Conservation (phyloP, 1,140 invertebrate genomes). For the Zaprionus camerounensis region DNA sequence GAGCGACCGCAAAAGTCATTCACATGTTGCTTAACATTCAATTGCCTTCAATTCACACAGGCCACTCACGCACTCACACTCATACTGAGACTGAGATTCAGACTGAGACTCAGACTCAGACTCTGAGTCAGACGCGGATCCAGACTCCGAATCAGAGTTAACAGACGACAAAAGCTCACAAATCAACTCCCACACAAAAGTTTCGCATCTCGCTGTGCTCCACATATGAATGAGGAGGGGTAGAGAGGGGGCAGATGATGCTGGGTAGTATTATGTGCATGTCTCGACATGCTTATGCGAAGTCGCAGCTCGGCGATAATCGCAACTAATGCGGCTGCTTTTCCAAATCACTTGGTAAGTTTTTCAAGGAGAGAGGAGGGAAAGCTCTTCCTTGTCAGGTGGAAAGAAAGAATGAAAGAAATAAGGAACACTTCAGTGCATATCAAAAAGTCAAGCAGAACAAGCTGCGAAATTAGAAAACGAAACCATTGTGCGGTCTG, state of each 20-base stretch:
- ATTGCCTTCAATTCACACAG: conserved; percentile 66
- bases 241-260: neutral
- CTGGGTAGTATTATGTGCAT: conserved; percentile 19
- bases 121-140: conserved; percentile 6
- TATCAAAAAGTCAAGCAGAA: conserved; percentile 6
- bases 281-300: conserved; percentile 34
- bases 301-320: conserved; percentile 65
- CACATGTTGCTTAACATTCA: conserved; percentile 69
- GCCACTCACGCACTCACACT: conserved; percentile 10
- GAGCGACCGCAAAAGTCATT: conserved; percentile 54
- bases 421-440: conserved; percentile 11
- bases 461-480: conserved; percentile 31
- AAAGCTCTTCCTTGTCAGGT: conserved; percentile 21
- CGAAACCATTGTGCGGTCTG: conserved; percentile 5
- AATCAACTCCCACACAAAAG: conserved; percentile 75
- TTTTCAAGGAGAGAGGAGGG: conserved; percentile 20
- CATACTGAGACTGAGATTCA: neutral
- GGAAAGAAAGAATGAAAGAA: neutral
- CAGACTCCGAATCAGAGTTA: conserved; percentile 12
- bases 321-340: conserved; percentile 69
- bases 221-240: neutral
- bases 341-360: conserved; percentile 64
- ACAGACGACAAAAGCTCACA: conserved; percentile 63
- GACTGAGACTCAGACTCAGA: conserved; percentile 3
- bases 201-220: conserved; percentile 28